Base-by-base conservation (phyloP, 2,113 vertebrate genomes). In the Vulpes ferrilata region DNA sequence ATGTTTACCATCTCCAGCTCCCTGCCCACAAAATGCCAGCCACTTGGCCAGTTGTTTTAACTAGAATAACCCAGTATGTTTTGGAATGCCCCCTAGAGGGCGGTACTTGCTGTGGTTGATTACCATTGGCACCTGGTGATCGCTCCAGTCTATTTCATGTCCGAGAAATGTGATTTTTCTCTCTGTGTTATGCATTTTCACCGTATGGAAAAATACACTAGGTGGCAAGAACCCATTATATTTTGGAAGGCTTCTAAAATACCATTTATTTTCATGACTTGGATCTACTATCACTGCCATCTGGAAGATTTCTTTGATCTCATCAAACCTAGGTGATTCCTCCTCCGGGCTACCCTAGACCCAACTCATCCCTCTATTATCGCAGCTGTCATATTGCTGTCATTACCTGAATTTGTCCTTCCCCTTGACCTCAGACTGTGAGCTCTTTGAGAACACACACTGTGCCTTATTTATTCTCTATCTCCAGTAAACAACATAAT, bases 381-480 rank as follows among this genome's bases (percentile, higher is more conserved):
- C 60, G 55, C 48, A 43, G 35, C 22, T 81, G 43, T 27, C 74
- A 22, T 16, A n/a, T 53, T 80, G 17, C 59, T 13, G 2, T 53
- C 35, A 1, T 65, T 88, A 23, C 64, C 30, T 88, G 55, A 51
- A 22, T 92, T 20, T 64, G 27, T 65, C 71, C 25, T 95, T 32
- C 15, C 51, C 16, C 25, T n/a, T 0, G 2, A 60, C 30, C 38
- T 88, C n/a, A 38, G 62, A 30, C 67, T 73, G 23, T 35, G 60
- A 43, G 30, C n/a, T 91, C 81, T 85, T 53, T 67, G 91, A 79
- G 38, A 74, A 74, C 22, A n/a, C 57, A 81, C 88, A n/a, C 43
- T 78, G 19, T 74, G n/a, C 23, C 69, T 91, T 97, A 94, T 93
- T 94, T 94, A 55, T 85, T 82, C 86, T 88, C 81, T 93, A 32